Conservation (phyloP, 92 coral and sea anemone genomes). For the Muricea muricata region DNA sequence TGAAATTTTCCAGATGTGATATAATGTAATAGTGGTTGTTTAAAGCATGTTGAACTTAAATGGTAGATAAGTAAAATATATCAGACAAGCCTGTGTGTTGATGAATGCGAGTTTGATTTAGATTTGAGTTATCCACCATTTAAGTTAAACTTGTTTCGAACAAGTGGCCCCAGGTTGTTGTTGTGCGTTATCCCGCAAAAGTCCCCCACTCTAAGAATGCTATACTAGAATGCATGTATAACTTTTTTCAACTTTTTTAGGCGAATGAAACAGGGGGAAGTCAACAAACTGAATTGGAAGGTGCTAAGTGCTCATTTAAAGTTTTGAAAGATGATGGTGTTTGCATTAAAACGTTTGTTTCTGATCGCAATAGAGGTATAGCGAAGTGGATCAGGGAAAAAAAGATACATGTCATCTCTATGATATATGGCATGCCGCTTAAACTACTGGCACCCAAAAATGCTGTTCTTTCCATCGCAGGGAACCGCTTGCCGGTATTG, state of each 20-base stretch:
- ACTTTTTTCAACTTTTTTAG: slow-evolving; percentile 20
- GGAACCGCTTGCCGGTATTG: slow-evolving; percentile 70
- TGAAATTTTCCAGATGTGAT: slow-evolving; percentile 47
- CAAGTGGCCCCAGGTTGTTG: too few relatives aligned
- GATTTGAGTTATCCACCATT: too few relatives aligned
- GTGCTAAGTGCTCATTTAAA: slow-evolving; percentile 59
- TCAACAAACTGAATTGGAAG: slow-evolving; percentile 69
- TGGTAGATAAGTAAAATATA: too few relatives aligned
- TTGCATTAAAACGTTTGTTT: slow-evolving; percentile 48
- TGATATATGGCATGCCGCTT: slow-evolving; percentile 75
- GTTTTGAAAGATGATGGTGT: slow-evolving; percentile 47
- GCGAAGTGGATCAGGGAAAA: slow-evolving; percentile 67
- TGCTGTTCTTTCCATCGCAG: slow-evolving; percentile 67
- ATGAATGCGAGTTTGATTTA: too few relatives aligned
- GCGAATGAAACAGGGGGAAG: slow-evolving; percentile 76
- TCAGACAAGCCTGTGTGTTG: too few relatives aligned
- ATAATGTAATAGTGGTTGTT: too few relatives aligned
- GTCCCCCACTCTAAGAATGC: too few relatives aligned
- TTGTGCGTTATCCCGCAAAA: too few relatives aligned
- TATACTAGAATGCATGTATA: not conserved
- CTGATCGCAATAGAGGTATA: slow-evolving; percentile 65
- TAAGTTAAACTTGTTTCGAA: too few relatives aligned
- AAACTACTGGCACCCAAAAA: slow-evolving; percentile 82
- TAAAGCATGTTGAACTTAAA: too few relatives aligned
- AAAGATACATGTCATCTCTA: slow-evolving; percentile 54